Percentiles rank a stretch among this genome's conserved stretches.
These are phyloP conservation scores for Halcyon leucocephala DNA, from an alignment of 2,797 vertebrate genomes.

Conservation along the genomic window DNA sequence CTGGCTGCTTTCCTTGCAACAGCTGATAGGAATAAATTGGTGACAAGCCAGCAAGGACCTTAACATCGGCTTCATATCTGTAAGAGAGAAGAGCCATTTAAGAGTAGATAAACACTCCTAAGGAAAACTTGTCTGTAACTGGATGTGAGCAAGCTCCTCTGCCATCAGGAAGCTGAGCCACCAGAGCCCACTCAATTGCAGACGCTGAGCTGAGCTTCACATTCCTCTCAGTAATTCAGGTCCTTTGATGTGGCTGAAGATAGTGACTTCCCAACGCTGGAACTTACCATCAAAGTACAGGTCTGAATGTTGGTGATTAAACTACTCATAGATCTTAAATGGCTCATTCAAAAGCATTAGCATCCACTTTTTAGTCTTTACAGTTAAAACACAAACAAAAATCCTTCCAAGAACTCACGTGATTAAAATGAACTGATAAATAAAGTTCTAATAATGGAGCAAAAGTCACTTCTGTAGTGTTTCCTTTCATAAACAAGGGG, in stretches of 20 bases:
- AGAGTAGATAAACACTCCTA: not conserved
- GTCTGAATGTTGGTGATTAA: not conserved
- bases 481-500: not conserved
- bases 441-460: conserved; percentile 5
- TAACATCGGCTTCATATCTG: not conserved
- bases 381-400: not conserved
- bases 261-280: not conserved
- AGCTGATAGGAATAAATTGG: not conserved
- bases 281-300: not conserved
- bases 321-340: not conserved
- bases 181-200: not conserved
- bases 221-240: not conserved
- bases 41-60: not conserved
- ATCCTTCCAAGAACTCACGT: not conserved
- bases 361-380: not conserved
- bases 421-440: not conserved
- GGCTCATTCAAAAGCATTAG: not conserved
- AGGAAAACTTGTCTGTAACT: not conserved
- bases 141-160: not conserved
- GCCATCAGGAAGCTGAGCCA: not conserved
- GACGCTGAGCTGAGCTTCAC: not conserved
- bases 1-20: not conserved
- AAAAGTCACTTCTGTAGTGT: not conserved
- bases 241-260: not conserved
- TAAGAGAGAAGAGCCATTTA: not conserved